Evolutionary conservation across 2,113 vertebrate genomes (phyloP).

Genomic region (Cyanoliseus patagonus): DNA sequence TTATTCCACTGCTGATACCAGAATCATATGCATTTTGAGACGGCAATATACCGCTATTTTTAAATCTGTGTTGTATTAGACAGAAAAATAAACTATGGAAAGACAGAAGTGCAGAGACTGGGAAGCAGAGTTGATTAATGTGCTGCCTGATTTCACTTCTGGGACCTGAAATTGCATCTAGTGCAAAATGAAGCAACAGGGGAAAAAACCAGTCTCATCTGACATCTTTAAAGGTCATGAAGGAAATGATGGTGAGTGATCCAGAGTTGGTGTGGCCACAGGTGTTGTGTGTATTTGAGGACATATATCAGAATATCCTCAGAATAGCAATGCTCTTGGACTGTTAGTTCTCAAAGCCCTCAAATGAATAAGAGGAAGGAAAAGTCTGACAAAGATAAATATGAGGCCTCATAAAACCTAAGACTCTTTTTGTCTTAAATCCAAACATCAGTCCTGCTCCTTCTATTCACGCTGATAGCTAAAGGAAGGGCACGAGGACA

Average conservation of each 20-base stretch:
- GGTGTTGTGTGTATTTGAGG: conserved; percentile 8
- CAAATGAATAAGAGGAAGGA: neutral
- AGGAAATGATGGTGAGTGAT: conserved; percentile 40
- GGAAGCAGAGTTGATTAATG: conserved; percentile 64
- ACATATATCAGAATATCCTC: neutral
- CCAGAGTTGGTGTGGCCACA: neutral
- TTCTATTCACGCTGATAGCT: neutral
- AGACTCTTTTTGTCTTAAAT: neutral
- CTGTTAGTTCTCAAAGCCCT: neutral
- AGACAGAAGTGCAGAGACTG: neutral
- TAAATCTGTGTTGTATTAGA: conserved; percentile 12
- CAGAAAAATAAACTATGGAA: conserved; percentile 44
- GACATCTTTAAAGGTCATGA: conserved; percentile 66
- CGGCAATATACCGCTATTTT: neutral
- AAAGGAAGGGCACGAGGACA: neutral
- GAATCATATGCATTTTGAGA: neutral
- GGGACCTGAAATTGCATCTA: conserved; percentile 56
- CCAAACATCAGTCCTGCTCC: neutral
- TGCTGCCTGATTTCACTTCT: conserved; percentile 64
- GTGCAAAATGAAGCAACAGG: conserved; percentile 41
- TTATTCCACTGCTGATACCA: conserved; percentile 22
- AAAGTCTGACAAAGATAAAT: neutral
- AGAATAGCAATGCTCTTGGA: neutral
- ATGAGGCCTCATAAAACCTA: neutral
- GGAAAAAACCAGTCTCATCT: neutral